These are phyloP conservation scores for Acronicta aceris DNA, from an alignment of 2,888 invertebrate genomes.

Conservation along the genomic window DNA sequence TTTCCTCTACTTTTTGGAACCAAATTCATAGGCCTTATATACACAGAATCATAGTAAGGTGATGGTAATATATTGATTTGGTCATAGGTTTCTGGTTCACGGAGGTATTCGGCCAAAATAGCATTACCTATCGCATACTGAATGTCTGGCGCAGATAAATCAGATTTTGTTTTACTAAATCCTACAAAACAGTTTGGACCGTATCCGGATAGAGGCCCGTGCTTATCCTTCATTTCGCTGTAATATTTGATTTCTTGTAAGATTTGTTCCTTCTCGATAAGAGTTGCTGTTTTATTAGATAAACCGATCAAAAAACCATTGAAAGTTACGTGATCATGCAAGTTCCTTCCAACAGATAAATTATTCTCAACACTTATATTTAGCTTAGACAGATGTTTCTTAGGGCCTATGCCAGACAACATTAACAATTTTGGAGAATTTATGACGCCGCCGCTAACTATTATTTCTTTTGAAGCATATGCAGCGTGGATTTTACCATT, in stretches of 20 bases:
- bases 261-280: slow-evolving; percentile 73
- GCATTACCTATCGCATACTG: slow-evolving; percentile 87
- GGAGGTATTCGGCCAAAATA: slow-evolving; percentile 84
- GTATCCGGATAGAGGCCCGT: slow-evolving; percentile 86
- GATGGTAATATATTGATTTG: slow-evolving; percentile 80
- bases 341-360: slow-evolving; percentile 77
- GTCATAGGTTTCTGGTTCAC: slow-evolving; percentile 77
- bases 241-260: slow-evolving; percentile 77
- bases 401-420: slow-evolving; percentile 79
- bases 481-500: slow-evolving; percentile 62
- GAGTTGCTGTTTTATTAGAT: slow-evolving; percentile 84
- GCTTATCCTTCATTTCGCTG: slow-evolving; percentile 66
- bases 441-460: slow-evolving; percentile 73
- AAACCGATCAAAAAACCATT: slow-evolving; percentile 85
- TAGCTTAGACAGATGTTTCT: slow-evolving; percentile 25
- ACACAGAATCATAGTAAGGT: slow-evolving; percentile 89
- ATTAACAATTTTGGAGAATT: slow-evolving; percentile 77
- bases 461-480: slow-evolving; percentile 75
- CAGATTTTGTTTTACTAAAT: slow-evolving; percentile 87
- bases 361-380: slow-evolving; percentile 64
- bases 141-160: slow-evolving; percentile 89
- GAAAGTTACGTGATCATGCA: slow-evolving; percentile 81
- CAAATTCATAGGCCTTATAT: slow-evolving; percentile 88
- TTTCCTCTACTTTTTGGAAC: slow-evolving; percentile 90
- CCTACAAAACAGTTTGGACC: slow-evolving; percentile 88